Percentiles rank a stretch among this genome's conserved stretches.
Evolutionary conservation across 2,888 invertebrate genomes (phyloP).

Genomic region (Lycophotia porphyrea): DNA sequence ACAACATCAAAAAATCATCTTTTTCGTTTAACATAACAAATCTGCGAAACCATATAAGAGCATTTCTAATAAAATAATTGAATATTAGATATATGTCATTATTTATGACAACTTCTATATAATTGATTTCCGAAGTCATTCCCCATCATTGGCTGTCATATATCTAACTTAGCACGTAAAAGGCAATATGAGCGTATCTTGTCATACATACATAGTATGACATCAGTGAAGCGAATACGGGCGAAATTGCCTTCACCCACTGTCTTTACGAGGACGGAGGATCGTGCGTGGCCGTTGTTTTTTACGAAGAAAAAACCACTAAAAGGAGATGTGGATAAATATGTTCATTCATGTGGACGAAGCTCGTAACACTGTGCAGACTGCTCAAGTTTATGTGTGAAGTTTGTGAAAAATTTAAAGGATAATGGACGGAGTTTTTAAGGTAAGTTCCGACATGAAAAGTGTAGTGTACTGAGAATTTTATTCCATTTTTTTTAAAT

Average conservation of each 20-base stretch:
- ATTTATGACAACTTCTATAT: conserved; percentile 33
- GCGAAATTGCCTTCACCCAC: conserved; percentile 88
- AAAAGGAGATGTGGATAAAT: conserved; percentile 81
- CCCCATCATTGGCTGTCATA: conserved; percentile 15
- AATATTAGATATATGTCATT: conserved; percentile 13
- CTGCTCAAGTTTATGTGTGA: conserved; percentile 47
- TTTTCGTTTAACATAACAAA: background rate
- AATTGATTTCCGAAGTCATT: conserved; percentile 38
- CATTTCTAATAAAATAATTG: conserved; percentile 46
- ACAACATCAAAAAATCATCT: conserved; percentile 1
- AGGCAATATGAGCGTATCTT: conserved; percentile 74
- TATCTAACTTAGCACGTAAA: conserved; percentile 73
- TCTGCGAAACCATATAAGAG: conserved; percentile 9
- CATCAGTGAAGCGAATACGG: conserved; percentile 85
- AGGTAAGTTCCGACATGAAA: conserved; percentile 54
- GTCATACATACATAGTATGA: conserved; percentile 78
- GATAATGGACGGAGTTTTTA: conserved; percentile 64
- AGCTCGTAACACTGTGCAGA: conserved; percentile 56
- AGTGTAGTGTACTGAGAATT: background rate
- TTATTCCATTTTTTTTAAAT: background rate
- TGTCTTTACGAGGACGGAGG: conserved; percentile 68
- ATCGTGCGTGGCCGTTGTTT: conserved; percentile 74
- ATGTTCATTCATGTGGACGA: conserved; percentile 74
- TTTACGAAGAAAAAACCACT: conserved; percentile 79
- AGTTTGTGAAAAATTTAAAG: conserved; percentile 47